Evolutionary conservation across 2,888 invertebrate species (phyloP), one percentile per base, ranked within the genome.

Genomic region (Muschampia plurimacula): DNA sequence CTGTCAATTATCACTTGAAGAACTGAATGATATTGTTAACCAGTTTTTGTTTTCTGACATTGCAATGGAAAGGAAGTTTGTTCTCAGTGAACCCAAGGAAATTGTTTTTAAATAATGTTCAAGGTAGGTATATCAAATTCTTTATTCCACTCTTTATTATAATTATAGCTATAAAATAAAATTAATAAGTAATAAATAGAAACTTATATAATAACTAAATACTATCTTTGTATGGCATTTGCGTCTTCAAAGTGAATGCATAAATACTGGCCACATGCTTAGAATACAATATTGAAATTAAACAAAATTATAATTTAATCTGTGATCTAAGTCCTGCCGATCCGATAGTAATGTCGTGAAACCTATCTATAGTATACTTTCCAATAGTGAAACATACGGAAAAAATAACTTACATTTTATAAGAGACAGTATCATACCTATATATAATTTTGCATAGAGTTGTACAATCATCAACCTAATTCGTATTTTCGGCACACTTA

Each of bases 1-100:
- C 80, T 96, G 97, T 28, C 96, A 97, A 84, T 86, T 97, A 71
- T 97, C 97, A 1, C 87, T 98, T 55, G 97, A 97, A 86, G 97
- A 97, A 90, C 91, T 98, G 13, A 96, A 97, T 82, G 95, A 95
- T 72, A 96, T 96, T 71, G 96, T 97, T 74, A 95, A 93, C 78
- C 91, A 95, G 69, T 95, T 96, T 78, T 83, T 97, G 41, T 95
- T 96, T 78, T 95, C 96, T 0, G 87, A 94, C 80, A 85, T 95
- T 65, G 92, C 92, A 70, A 86, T 96, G 69, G 95, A 95, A 77
- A 97, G 96, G 80, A 94, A 91, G 76, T 95, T 97, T 78, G 84
- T 93, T 49, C 74, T 88, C 39, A 85, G 86, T 55, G 76, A 80
- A 74, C 76, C 77, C 10, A 76, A 80, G 49, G 80, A 86, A 74